Evolutionary conservation across 1,140 invertebrate species (phyloP), one percentile per base, ranked within the genome.

Genomic region (Megathymus violae): DNA sequence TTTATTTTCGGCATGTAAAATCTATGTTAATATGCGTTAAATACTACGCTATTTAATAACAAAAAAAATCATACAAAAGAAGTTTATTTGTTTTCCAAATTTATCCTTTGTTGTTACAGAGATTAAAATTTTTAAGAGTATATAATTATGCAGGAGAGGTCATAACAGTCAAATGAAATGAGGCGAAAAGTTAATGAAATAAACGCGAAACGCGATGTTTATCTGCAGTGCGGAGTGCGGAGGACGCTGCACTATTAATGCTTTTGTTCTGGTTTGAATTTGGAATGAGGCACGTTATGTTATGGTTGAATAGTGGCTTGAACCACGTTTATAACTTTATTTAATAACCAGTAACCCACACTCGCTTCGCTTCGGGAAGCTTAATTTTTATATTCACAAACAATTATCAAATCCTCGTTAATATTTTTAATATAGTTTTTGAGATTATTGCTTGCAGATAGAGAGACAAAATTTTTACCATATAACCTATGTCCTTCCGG

Each of bases 91-190:
- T 31, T 31, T 31, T 9, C 4, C 27, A 31, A 31, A 31, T 48
- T 31, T 22, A 43, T 14, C 25, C 31, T 13, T 27, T 13, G 13
- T 19, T 50, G 25, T 50, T 16, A 10, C 46, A n/a, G 11, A 50
- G 46, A 50, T 50, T 50, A 50, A 50, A 50, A 50, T n/a, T 50
- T 50, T 50, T 25, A 50, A 25, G 46, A 50, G 46, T 50, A 50
- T 25, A 50, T 50, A 50, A 50, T 50, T 50, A 50, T 50, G 27
- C 46, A 47, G 22, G 11, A 31, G 46, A 16, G 46, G 46, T 50
- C 46, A 25, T 50, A 50, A 50, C 46, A 25, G 46, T 50, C 46
- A 50, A 25, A 50, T 50, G 46, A 50, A 50, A 50, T 50, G 46
- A 50, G 46, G 46, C 46, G 46, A 50, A 34, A 50, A 50, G 46